These are phyloP conservation scores for Leucopternis melanops DNA, from an alignment of 2,113 vertebrate species.

Conservation along the genomic window DNA sequence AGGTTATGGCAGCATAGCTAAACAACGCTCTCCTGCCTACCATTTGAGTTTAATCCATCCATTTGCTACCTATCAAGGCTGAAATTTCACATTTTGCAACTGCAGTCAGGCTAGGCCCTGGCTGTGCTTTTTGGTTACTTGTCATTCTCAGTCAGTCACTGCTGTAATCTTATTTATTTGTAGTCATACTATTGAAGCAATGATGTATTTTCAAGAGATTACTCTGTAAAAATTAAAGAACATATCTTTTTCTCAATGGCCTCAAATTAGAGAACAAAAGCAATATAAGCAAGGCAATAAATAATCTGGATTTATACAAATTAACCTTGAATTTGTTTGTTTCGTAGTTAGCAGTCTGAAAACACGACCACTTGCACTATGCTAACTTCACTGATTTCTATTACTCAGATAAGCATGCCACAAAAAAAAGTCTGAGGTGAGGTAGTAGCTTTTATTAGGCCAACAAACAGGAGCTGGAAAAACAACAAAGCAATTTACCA, in stretches of 20 bases:
- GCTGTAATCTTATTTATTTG: neutral
- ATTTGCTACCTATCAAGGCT: neutral
- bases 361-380: neutral
- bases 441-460: neutral
- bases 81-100: neutral
- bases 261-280: neutral
- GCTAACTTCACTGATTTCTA: neutral
- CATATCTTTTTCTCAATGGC: neutral
- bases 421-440: neutral
- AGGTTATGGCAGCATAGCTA: neutral
- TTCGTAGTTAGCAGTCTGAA: neutral
- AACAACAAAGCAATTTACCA: slow-evolving; percentile 15
- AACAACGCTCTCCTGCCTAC: neutral
- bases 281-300: neutral
- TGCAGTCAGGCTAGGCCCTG: neutral
- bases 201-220: neutral
- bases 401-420: neutral
- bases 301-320: neutral
- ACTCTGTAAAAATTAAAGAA: neutral
- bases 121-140: neutral
- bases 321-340: neutral
- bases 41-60: neutral
- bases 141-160: neutral
- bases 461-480: neutral
- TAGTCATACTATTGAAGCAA: neutral